Conservation (phyloP, 2,113 vertebrate genomes). For the Lepisosteus oculatus region DNA sequence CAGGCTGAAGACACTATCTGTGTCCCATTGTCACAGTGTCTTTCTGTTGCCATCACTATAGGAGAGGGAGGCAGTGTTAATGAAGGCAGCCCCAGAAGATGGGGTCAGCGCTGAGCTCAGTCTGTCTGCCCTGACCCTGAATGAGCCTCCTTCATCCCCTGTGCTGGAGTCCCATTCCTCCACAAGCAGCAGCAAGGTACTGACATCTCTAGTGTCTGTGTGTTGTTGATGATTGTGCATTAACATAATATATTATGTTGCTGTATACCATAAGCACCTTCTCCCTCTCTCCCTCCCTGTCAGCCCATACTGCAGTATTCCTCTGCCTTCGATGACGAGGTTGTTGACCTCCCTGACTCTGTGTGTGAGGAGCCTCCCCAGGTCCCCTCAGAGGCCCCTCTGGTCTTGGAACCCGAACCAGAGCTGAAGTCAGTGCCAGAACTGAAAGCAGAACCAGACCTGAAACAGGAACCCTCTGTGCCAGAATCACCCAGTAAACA, state of each 20-base stretch:
- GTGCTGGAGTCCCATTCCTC: conserved; percentile 49
- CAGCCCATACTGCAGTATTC: conserved; percentile 78
- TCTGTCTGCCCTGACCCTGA: conserved; percentile 72
- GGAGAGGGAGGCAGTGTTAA: conserved; percentile 74
- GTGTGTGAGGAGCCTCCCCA: conserved; percentile 47
- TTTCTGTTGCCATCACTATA: conserved; percentile 36
- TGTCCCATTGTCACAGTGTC: background rate
- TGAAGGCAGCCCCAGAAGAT: conserved; percentile 46
- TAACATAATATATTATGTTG: too few species aligned
- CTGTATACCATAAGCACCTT: too few species aligned
- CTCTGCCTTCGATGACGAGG: conserved; percentile 85
- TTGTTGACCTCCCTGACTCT: conserved; percentile 47
- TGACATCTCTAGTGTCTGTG: background rate
- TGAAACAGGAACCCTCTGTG: conserved; percentile 45
- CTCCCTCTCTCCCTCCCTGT: background rate
- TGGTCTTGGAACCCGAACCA: conserved; percentile 42
- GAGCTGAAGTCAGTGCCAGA: conserved; percentile 47
- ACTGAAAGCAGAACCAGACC: conserved; percentile 32
- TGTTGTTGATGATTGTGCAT: too few species aligned
- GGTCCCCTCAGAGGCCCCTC: conserved; percentile 31
- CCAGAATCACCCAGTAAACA: conserved; percentile 31
- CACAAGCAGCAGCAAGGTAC: conserved; percentile 51
- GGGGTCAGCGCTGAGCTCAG: conserved; percentile 39
- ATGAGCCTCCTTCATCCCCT: conserved; percentile 47
- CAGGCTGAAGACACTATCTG: background rate